Base-by-base conservation (phyloP, 2,888 invertebrate genomes). In the Spatulosminthurus flaviceps region DNA sequence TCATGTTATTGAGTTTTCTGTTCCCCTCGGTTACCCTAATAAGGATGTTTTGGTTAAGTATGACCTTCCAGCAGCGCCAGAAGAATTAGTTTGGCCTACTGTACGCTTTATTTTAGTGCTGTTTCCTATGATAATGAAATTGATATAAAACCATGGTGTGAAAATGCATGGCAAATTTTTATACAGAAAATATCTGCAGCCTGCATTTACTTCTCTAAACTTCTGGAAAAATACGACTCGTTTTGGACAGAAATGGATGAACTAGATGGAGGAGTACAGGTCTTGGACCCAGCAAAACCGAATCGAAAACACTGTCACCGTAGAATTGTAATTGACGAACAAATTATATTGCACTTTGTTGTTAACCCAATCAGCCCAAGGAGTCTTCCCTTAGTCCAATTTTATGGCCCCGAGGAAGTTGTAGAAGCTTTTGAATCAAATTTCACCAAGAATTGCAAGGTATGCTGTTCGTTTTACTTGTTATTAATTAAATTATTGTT, bases 231-330 rank as follows among this genome's bases (percentile, higher is more conserved):
- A 64, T 81, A 70, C 28, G 75, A 70, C 13, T 4, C 22, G 4
- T 84, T 84, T 72, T 89, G 89, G 85, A 86, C 88, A 82, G 81
- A 87, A n/a, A 87, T 89, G 87, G 88, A 88, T 74, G 86, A 86
- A 26, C 82, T 89, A 29, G 89, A 89, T 86, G 77, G 29, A 22
- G 85, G 83, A 74, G 87, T 88, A 82, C 87, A 87, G 84, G 86
- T 89, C 72, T 82, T 89, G 61, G 89, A 89, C 85, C 89, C 89
- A 9, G 86, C 87, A 73, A 83, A 85, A n/a, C 88, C 88, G 7
- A 87, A 85, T 1, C 85, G 86, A 78, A 86, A 86, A 64, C 87
- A 88, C 83, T 85, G 84, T 75, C 87, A 87, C 80, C 86, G 89
- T 29, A 86, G 88, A 83, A 88, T 89, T 81, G 86, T 81, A 19